Conservation (phyloP, 2,797 vertebrate species). For the Poecilia gillii region DNA sequence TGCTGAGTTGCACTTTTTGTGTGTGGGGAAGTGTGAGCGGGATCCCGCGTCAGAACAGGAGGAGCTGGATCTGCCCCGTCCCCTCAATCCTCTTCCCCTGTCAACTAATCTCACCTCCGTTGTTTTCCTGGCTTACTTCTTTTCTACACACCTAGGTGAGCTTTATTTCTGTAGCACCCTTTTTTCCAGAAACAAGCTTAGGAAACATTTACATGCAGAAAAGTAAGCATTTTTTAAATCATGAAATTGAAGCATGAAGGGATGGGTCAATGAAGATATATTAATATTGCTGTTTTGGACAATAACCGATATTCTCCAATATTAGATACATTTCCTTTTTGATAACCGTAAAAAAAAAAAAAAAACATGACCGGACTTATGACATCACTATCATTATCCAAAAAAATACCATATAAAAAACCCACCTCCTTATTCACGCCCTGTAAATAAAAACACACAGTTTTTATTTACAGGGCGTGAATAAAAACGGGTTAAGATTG, state of each 20-base stretch:
- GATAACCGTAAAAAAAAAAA: too few relatives aligned
- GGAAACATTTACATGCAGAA: neutral
- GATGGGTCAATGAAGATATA: neutral
- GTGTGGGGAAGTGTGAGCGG: constrained; percentile 18
- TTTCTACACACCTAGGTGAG: neutral
- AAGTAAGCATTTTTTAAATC: neutral
- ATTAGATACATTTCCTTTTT: too few relatives aligned
- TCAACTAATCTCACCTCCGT: constrained; percentile 70
- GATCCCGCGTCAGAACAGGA: constrained; percentile 38
- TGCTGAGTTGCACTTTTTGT: constrained; percentile 63
- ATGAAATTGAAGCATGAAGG: neutral
- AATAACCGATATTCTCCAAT: too few relatives aligned
- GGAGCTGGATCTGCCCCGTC: constrained; percentile 43
- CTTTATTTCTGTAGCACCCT: neutral
- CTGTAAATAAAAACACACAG: too few relatives aligned
- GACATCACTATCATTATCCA: too few relatives aligned
- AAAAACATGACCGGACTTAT: too few relatives aligned
- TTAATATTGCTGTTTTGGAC: too few relatives aligned
- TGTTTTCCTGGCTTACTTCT: constrained; percentile 34
- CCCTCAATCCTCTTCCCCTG: constrained; percentile 69
- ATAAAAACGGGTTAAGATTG: too few relatives aligned
- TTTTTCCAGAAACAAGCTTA: neutral
- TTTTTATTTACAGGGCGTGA: too few relatives aligned
- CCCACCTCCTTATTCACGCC: too few relatives aligned
- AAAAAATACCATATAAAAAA: too few relatives aligned